A percentile compares a stretch with the other conserved stretches of the same genome.
Evolutionary conservation across 2,113 vertebrate species (phyloP).

Genomic region (Narcine bancroftii): DNA sequence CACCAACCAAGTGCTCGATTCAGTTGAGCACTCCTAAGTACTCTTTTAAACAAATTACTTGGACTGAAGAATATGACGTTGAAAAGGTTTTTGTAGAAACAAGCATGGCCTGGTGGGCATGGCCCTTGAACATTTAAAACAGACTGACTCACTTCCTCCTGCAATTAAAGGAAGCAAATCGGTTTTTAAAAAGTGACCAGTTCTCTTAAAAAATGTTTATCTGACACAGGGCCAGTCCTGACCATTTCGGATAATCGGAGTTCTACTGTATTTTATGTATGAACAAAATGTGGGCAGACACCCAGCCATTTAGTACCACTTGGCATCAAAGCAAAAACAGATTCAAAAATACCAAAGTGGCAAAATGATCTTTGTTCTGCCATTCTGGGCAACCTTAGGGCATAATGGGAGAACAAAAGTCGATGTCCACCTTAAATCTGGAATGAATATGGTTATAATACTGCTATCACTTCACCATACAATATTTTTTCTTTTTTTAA

Average conservation of each 20-base stretch:
- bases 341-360: background rate
- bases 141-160: background rate
- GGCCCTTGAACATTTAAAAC: background rate
- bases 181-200: no score
- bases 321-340: background rate
- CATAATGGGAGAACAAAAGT: background rate
- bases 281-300: no score
- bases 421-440: no score
- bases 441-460: no score
- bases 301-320: background rate
- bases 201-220: no score
- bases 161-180: constrained; percentile 20
- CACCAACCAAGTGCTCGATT: background rate
- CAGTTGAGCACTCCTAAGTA: constrained; percentile 19
- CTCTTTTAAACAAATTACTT: constrained; percentile 29
- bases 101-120: constrained; percentile 7
- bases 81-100: constrained; percentile 23
- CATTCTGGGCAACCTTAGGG: background rate
- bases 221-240: no score
- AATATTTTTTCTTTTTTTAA: no score
- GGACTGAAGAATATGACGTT: background rate
- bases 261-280: no score
- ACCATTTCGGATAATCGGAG: no score
- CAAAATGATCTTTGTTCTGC: background rate
- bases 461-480: no score